Evolutionary conservation across 1,140 invertebrate species (phyloP).

Genomic region (Pachypsylla venusta): DNA sequence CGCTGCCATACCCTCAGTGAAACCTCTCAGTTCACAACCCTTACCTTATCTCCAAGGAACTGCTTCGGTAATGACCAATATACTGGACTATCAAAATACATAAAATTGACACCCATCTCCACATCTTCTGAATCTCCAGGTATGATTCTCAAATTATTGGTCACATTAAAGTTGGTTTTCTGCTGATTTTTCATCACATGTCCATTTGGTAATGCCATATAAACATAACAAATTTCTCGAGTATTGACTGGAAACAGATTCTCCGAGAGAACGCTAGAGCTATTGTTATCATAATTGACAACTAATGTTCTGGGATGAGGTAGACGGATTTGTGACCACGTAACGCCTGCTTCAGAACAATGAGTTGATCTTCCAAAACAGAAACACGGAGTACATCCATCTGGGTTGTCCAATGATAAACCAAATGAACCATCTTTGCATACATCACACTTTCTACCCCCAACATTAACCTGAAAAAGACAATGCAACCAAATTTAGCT

Average conservation of each 20-base stretch:
- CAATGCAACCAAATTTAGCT: too few species aligned
- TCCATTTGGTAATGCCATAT: slow-evolving; percentile 26
- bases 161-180: slow-evolving; percentile 33
- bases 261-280: slow-evolving; percentile 20
- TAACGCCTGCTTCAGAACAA: slow-evolving; percentile 60
- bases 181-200: slow-evolving; percentile 5
- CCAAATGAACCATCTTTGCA: slow-evolving; percentile 78
- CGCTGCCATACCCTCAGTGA: too few species aligned
- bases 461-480: slow-evolving; percentile 48
- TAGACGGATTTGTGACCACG: slow-evolving; percentile 55
- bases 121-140: slow-evolving; percentile 47
- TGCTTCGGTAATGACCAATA: slow-evolving; percentile 72
- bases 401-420: slow-evolving; percentile 47
- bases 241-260: slow-evolving; percentile 31
- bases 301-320: slow-evolving; percentile 38
- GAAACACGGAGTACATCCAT: slow-evolving; percentile 71
- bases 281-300: slow-evolving; percentile 34
- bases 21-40: slow-evolving; percentile 15
- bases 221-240: slow-evolving; percentile 35
- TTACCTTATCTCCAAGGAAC: slow-evolving; percentile 73
- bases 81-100: slow-evolving; percentile 51
- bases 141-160: slow-evolving; percentile 46
- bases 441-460: slow-evolving; percentile 63
- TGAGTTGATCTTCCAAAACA: slow-evolving; percentile 66
- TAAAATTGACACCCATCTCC: slow-evolving; percentile 43